A percentile compares a stretch with the other conserved stretches of the same genome.
phyloP scores from a whole-genome alignment of 2,888 invertebrate genomes.

The Polydrusus tereticollis region DNA sequence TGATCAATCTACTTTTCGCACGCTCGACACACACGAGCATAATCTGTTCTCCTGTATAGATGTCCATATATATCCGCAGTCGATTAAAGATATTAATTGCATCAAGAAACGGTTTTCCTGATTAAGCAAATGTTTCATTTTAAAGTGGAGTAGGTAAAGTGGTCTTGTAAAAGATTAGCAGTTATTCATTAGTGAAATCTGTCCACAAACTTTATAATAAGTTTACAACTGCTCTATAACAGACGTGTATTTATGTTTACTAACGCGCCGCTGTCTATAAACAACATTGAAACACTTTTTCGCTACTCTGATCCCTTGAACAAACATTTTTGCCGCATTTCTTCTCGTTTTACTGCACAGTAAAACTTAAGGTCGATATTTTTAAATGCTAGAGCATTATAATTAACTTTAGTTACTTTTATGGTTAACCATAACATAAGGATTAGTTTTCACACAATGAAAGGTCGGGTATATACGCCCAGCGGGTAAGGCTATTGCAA shows the following conservation, averaged over 20 bases:
- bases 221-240: too few species aligned
- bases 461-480: not conserved
- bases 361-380: not conserved
- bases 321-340: not conserved
- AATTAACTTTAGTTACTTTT: not conserved
- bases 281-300: too few species aligned
- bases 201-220: not conserved
- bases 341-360: not conserved
- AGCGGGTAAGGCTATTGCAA: not conserved
- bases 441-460: slow-evolving; percentile 4
- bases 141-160: slow-evolving; percentile 29
- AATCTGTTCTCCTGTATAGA: slow-evolving; percentile 8
- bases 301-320: not conserved
- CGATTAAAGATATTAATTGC: slow-evolving; percentile 5
- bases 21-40: not conserved
- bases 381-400: not conserved
- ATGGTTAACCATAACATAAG: not conserved
- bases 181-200: not conserved
- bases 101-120: slow-evolving; percentile 12
- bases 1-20: slow-evolving; percentile 23
- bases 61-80: slow-evolving; percentile 10
- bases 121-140: slow-evolving; percentile 1
- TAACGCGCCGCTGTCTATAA: too few species aligned
- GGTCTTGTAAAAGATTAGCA: not conserved
- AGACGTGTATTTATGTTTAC: too few species aligned